Evolutionary conservation across 2,888 invertebrate species (phyloP).

Genomic region (Anorthoa munda): DNA sequence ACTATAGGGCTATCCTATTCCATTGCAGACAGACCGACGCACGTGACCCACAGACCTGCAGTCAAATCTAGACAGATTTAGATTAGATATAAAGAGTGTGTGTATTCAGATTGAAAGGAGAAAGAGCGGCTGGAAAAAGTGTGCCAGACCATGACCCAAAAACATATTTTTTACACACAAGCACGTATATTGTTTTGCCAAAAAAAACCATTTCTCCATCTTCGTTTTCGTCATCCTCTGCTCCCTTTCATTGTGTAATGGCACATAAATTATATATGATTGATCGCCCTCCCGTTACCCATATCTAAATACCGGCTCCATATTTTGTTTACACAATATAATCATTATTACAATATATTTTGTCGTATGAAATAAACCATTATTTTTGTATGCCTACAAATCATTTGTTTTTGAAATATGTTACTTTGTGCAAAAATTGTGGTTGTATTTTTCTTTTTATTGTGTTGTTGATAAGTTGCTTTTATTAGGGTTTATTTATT

Average conservation of each 20-base stretch:
- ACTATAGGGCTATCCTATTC: not conserved
- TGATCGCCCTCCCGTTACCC: slow-evolving; percentile 56
- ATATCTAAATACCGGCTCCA: slow-evolving; percentile 60
- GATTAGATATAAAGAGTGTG: too few relatives aligned
- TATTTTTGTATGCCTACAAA: slow-evolving; percentile 56
- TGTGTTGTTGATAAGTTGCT: not conserved
- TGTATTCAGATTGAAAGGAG: not conserved
- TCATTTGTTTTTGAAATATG: slow-evolving; percentile 48
- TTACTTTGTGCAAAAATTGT: slow-evolving; percentile 24
- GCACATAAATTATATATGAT: slow-evolving; percentile 68
- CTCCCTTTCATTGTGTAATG: slow-evolving; percentile 61
- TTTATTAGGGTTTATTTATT: not conserved
- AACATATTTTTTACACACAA: not conserved
- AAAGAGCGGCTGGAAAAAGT: not conserved
- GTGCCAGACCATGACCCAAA: slow-evolving; percentile 6
- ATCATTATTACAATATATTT: slow-evolving; percentile 62
- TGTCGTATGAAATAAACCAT: slow-evolving; percentile 44
- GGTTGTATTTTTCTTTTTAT: not conserved
- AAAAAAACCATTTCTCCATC: slow-evolving; percentile 40
- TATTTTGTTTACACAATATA: slow-evolving; percentile 59
- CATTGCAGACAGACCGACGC: not conserved
- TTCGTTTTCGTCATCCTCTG: slow-evolving; percentile 53
- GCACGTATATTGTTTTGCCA: slow-evolving; percentile 31
- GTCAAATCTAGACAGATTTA: too few relatives aligned
- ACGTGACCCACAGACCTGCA: too few relatives aligned